Base-by-base conservation (phyloP, 2,888 invertebrate species). In the Arrhopalites spinosus region DNA sequence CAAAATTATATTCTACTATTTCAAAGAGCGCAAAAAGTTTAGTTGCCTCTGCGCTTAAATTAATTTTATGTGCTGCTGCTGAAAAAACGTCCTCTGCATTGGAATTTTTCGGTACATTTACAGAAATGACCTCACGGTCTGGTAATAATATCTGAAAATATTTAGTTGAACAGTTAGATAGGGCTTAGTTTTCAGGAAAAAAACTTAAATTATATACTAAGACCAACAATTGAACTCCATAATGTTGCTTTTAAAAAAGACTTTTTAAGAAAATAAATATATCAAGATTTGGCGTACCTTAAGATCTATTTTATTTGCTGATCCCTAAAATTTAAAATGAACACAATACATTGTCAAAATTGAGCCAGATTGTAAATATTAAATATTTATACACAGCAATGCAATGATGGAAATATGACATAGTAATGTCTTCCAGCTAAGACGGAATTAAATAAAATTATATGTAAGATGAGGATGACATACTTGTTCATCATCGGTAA, bases 1-100 rank as follows among this genome's bases (percentile, higher is more conserved):
- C 96, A 87, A 98, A 98, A 87, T 95, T 95, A 86, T 96, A 95
- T 86, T 98, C 98, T 73, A 98, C 94, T 83, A 96, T 95, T 87
- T 98, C 98, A 86, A 97, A 98, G 72, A 98, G 88, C 85, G 96
- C 96, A 88, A 97, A 98, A 87, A 93, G 96, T 85, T 93, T 92
- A 77, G 94, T 91, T 77, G 93, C 91, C 78, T 92, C 91, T 79
- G 91, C 90, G 75, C 91, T 90, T 84, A 98, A 89, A 66, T 90
- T 90, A 72, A 96, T 92, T 86, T 94, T 93, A 81, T 92, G 92
- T 78, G 93, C 91, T 29, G 96, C 91, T 3, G 93, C 91, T 59
- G 59, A 59, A 88, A 95, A 97, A 20, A 98, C 97, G 83, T 94
- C 92, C 84, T 94, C 94, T 0, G 97, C 94, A 84, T 91, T 93